Evolutionary conservation across 2,888 invertebrate species (phyloP).

Genomic region (Thecocarcelia acutangulata): DNA sequence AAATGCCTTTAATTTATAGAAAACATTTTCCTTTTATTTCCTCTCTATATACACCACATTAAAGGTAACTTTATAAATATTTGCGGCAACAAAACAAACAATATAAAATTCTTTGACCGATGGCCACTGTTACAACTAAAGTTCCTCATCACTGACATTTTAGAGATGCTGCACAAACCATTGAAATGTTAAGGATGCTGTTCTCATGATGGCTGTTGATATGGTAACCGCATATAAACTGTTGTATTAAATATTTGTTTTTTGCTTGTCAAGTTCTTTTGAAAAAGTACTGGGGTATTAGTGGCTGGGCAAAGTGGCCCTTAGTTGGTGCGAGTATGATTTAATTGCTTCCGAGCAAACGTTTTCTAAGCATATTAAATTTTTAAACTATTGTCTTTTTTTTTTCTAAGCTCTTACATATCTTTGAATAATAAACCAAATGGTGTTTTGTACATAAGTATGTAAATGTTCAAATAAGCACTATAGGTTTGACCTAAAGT

Average conservation of each 20-base stretch:
- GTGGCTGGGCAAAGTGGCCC: constrained; percentile 24
- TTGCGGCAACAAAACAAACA: constrained; percentile 72
- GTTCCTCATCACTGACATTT: not conserved
- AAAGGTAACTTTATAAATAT: constrained; percentile 81
- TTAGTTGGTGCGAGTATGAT: constrained; percentile 42
- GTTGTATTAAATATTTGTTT: constrained; percentile 18
- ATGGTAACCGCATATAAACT: constrained; percentile 64
- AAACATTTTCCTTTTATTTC: not conserved
- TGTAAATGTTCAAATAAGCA: constrained; percentile 4
- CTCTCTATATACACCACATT: constrained; percentile 74
- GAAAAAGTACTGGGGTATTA: constrained; percentile 38
- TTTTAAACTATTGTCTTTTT: constrained; percentile 20
- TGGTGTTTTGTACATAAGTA: constrained; percentile 13
- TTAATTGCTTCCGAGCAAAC: constrained; percentile 61
- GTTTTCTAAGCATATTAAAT: constrained; percentile 53
- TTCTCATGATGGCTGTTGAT: constrained; percentile 53
- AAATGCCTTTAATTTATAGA: constrained; percentile 48
- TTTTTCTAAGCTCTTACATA: constrained; percentile 56
- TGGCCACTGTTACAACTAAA: constrained; percentile 29
- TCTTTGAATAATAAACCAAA: constrained; percentile 25
- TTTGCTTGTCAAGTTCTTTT: constrained; percentile 33
- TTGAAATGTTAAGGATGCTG: constrained; percentile 45
- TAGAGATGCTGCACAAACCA: constrained; percentile 32
- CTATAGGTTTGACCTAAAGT: constrained; percentile 33
- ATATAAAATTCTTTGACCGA: constrained; percentile 38